These are phyloP conservation scores for Incurvaria masculella DNA, from an alignment of 2,888 invertebrate species.

Conservation along the genomic window DNA sequence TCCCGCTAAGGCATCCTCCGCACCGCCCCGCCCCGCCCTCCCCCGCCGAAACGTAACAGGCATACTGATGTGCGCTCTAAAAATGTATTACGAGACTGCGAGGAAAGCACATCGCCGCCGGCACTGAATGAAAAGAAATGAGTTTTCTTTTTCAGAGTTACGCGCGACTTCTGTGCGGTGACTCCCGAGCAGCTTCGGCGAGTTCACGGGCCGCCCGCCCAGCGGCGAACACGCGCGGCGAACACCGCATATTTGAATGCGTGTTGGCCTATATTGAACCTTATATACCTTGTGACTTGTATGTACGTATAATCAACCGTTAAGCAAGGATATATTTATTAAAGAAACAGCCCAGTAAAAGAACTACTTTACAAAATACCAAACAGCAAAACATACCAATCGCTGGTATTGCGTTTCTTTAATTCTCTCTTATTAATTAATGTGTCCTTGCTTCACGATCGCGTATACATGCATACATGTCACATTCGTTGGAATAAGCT, in stretches of 20 bases:
- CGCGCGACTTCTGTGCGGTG: slow-evolving; percentile 36
- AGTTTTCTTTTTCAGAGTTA: slow-evolving; percentile 47
- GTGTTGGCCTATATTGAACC: not conserved
- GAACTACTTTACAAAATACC: too few relatives aligned
- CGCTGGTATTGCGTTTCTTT: too few relatives aligned
- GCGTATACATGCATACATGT: too few relatives aligned
- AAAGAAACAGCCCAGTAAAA: too few relatives aligned
- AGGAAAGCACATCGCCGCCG: slow-evolving; percentile 17
- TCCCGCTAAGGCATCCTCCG: too few relatives aligned
- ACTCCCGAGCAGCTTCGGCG: slow-evolving; percentile 1
- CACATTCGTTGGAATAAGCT: too few relatives aligned
- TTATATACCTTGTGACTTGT: too few relatives aligned
- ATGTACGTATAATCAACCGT: too few relatives aligned
- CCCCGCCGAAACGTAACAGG: slow-evolving; percentile 29
- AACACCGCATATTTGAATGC: not conserved
- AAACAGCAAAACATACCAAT: too few relatives aligned
- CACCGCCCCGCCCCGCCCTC: not conserved
- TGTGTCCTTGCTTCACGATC: too few relatives aligned
- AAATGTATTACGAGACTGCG: slow-evolving; percentile 41
- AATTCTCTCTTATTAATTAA: too few relatives aligned
- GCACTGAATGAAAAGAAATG: slow-evolving; percentile 49
- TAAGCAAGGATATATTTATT: too few relatives aligned
- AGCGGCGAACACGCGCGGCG: not conserved
- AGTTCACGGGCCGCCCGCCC: not conserved
- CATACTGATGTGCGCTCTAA: slow-evolving; percentile 51